These are phyloP conservation scores for Tenualosa thibaudeaui DNA, from an alignment of 2,797 vertebrate genomes.

Conservation along the genomic window DNA sequence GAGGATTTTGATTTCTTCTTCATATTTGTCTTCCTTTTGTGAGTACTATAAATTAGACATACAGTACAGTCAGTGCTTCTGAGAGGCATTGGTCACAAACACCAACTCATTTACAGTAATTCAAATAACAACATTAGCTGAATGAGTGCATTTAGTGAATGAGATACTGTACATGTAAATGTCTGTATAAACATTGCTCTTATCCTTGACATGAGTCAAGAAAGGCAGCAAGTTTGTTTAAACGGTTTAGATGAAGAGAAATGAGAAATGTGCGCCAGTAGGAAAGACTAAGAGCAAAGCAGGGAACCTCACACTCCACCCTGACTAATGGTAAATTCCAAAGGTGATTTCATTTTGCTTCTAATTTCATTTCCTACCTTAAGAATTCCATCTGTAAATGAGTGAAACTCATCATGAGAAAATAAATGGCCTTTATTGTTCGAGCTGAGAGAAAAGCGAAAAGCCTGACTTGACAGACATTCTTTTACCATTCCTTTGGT, in stretches of 20 bases:
- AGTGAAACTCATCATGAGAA: neutral
- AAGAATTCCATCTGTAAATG: neutral
- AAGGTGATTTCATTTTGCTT: neutral
- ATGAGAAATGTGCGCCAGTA: neutral
- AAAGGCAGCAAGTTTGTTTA: neutral
- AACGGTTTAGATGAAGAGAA: neutral
- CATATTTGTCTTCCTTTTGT: slow-evolving; percentile 97
- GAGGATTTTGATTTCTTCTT: slow-evolving; percentile 94
- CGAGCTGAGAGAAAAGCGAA: neutral
- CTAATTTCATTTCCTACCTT: neutral
- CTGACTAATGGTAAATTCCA: neutral
- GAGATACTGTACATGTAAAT: neutral
- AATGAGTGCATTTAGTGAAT: neutral
- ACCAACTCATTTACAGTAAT: neutral
- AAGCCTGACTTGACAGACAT: neutral
- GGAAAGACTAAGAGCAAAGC: slow-evolving; percentile 3
- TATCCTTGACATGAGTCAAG: neutral
- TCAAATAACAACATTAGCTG: neutral
- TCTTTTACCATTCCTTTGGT: neutral
- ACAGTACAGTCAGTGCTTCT: neutral
- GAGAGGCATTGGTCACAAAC: too few relatives aligned
- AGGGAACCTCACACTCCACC: neutral
- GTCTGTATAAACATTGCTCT: neutral
- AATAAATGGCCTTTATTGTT: neutral
- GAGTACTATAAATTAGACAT: slow-evolving; percentile 82